Percentiles rank a stretch among this genome's conserved stretches.
Evolutionary conservation across 2,797 vertebrate genomes (phyloP).

Genomic region (Triplophysa yarkandensis): DNA sequence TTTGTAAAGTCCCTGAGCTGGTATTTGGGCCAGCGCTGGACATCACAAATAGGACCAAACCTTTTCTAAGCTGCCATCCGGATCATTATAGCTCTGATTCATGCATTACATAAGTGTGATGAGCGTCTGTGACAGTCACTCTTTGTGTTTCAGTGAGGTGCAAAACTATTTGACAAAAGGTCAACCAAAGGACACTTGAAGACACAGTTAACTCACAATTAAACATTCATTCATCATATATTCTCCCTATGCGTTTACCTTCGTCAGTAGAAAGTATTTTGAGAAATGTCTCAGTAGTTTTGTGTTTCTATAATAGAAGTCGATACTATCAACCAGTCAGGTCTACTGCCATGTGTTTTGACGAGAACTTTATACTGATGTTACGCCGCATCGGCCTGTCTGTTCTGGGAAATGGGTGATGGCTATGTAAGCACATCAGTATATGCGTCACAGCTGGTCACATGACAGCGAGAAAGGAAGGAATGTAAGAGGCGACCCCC

Average conservation of each 20-base stretch:
- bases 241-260: too few species aligned
- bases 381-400: conserved; percentile 4
- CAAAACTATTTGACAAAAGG: not conserved
- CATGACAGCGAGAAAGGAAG: not conserved
- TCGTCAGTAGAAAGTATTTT: too few species aligned
- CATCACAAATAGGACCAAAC: conserved; percentile 21
- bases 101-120: not conserved
- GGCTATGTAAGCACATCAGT: not conserved
- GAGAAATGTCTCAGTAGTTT: too few species aligned
- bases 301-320: too few species aligned
- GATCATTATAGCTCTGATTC: conserved; percentile 29
- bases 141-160: not conserved
- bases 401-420: not conserved
- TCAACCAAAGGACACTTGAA: not conserved
- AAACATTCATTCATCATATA: too few species aligned
- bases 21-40: conserved; percentile 25
- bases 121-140: not conserved
- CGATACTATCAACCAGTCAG: too few species aligned
- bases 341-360: too few species aligned
- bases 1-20: conserved; percentile 3
- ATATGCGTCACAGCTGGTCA: conserved; percentile 17
- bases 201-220: too few species aligned
- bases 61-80: not conserved
- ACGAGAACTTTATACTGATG: not conserved
- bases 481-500: conserved; percentile 2